These are phyloP conservation scores for Lordiphosa collinella DNA, from an alignment of 1,140 invertebrate species.

Conservation along the genomic window DNA sequence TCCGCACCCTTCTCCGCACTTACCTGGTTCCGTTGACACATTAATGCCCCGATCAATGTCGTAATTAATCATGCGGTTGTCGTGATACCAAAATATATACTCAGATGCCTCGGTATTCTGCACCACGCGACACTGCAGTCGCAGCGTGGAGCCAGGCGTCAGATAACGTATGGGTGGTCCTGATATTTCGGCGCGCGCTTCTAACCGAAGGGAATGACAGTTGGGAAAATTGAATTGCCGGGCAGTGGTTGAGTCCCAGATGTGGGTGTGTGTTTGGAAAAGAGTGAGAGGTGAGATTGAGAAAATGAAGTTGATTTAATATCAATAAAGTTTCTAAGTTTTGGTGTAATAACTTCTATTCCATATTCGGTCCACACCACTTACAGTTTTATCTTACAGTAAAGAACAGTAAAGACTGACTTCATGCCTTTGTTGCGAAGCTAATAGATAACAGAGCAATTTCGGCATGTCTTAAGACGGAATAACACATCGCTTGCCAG, in stretches of 20 bases:
- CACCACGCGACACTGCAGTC: slow-evolving; percentile 88
- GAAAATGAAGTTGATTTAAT: neutral
- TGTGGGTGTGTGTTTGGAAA: neutral
- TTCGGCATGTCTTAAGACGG: too few relatives aligned
- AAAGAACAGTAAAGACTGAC: too few relatives aligned
- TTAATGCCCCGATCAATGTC: slow-evolving; percentile 91
- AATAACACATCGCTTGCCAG: too few relatives aligned
- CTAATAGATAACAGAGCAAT: too few relatives aligned
- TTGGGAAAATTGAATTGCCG: slow-evolving; percentile 30
- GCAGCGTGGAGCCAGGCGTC: slow-evolving; percentile 89
- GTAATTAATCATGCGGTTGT: slow-evolving; percentile 93
- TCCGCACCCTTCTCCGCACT: slow-evolving; percentile 13
- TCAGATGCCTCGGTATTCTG: slow-evolving; percentile 90
- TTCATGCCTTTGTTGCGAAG: too few relatives aligned
- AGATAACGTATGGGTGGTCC: slow-evolving; percentile 92
- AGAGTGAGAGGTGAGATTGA: neutral
- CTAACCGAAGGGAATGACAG: slow-evolving; percentile 81
- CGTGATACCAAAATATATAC: slow-evolving; percentile 95
- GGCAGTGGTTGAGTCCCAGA: neutral
- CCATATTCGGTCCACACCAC: too few relatives aligned
- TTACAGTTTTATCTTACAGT: too few relatives aligned
- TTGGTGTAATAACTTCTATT: too few relatives aligned
- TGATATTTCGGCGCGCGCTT: slow-evolving; percentile 90
- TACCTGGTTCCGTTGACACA: slow-evolving; percentile 84
- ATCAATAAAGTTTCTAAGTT: too few relatives aligned